phyloP scores from a whole-genome alignment of 2,888 invertebrate genomes.

The Endomychus coccineus region DNA sequence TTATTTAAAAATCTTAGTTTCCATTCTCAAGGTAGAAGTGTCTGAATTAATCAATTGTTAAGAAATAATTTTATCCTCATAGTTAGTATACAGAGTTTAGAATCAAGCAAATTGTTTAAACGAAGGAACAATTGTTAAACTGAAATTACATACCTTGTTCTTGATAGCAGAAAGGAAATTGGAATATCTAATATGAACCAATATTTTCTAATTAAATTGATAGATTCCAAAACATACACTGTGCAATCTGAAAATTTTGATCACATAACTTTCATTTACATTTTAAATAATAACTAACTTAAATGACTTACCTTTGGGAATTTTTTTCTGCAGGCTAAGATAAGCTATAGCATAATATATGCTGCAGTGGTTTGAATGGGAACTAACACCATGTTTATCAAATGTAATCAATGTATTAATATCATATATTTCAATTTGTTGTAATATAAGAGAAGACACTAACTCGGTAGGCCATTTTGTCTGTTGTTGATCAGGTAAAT shows the following conservation, averaged over 20 bases:
- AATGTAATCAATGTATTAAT: conserved; percentile 87
- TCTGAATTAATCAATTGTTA: too few relatives aligned
- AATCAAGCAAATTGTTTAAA: too few relatives aligned
- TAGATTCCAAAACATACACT: conserved; percentile 77
- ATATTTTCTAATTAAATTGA: conserved; percentile 81
- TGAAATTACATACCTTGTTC: conserved; percentile 57
- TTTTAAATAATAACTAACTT: conserved; percentile 7
- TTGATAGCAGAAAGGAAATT: conserved; percentile 68
- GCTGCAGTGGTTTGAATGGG: conserved; percentile 86
- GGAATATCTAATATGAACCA: conserved; percentile 76
- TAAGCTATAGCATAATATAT: conserved; percentile 76
- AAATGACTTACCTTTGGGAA: conserved; percentile 59
- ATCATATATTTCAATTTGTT: conserved; percentile 63
- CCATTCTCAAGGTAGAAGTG: too few relatives aligned
- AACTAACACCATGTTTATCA: conserved; percentile 87
- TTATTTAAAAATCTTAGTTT: too few relatives aligned
- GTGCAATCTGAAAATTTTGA: conserved; percentile 68
- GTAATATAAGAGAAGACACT: conserved; percentile 55
- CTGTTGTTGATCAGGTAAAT: conserved; percentile 69
- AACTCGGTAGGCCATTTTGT: conserved; percentile 67
- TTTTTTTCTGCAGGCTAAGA: conserved; percentile 64
- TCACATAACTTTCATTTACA: conserved; percentile 17
- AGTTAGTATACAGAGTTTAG: too few relatives aligned
- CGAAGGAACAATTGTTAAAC: too few relatives aligned
- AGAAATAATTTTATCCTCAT: too few relatives aligned